Percentiles rank a stretch among this genome's conserved stretches.
Conservation (phyloP, 2,888 invertebrate species). For the Drosophila rellima region DNA sequence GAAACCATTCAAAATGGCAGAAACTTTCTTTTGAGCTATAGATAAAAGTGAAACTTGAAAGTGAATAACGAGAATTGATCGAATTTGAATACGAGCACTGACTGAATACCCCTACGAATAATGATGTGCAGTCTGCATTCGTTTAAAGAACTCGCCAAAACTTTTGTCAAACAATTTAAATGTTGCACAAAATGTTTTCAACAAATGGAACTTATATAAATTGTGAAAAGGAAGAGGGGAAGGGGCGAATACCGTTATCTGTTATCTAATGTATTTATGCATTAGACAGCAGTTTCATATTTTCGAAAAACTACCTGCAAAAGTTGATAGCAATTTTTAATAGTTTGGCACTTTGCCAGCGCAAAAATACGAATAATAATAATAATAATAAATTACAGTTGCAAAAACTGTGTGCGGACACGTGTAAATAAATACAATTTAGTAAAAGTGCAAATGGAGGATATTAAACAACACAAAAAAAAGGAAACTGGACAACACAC, state of each 20-base stretch:
- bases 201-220: constrained; percentile 20
- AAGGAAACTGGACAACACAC: constrained; percentile 6
- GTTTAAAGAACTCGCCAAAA: constrained; percentile 19
- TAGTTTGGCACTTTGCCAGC: constrained; percentile 64
- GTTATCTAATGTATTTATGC: constrained; percentile 59
- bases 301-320: constrained; percentile 34
- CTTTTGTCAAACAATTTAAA: constrained; percentile 11
- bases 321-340: constrained; percentile 49
- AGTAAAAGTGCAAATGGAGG: constrained; percentile 42
- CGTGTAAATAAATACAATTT: constrained; percentile 48
- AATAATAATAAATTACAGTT: constrained; percentile 70
- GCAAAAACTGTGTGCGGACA: constrained; percentile 44
- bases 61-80: constrained; percentile 67
- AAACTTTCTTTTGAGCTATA: constrained; percentile 52
- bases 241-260: constrained; percentile 22
- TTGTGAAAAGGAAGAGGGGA: neutral
- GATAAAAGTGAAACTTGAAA: constrained; percentile 58
- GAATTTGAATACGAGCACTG: constrained; percentile 42
- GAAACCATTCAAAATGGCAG: constrained; percentile 32
- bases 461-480: constrained; percentile 48
- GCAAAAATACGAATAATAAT: constrained; percentile 20
- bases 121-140: constrained; percentile 33
- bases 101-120: constrained; percentile 25
- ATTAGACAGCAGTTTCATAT: constrained; percentile 51
- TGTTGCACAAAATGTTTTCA: constrained; percentile 32